Conservation (phyloP, 2,797 vertebrate genomes). For the Sebastes kiyomatsui region DNA sequence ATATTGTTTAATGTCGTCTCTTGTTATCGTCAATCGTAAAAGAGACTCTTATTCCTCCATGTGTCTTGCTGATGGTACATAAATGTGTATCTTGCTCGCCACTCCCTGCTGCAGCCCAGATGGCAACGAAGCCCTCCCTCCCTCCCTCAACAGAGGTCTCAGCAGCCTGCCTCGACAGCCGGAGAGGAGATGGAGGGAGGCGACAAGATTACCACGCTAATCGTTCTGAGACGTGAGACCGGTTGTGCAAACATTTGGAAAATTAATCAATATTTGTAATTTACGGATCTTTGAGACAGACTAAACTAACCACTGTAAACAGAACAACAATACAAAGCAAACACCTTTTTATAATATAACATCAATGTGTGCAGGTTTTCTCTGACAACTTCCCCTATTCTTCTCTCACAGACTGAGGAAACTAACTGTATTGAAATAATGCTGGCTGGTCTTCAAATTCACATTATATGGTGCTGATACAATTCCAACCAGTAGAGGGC, state of each 20-base stretch:
- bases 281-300: neutral
- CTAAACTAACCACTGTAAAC: neutral
- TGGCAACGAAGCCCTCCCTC: conserved; percentile 58
- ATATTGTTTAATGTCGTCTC: neutral
- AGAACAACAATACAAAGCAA: neutral
- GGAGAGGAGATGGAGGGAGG: conserved; percentile 51
- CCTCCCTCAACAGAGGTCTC: conserved; percentile 53
- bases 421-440: neutral
- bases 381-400: neutral
- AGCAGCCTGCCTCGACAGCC: conserved; percentile 63
- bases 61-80: conserved; percentile 3
- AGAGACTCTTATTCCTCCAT: neutral
- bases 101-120: conserved; percentile 72
- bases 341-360: neutral
- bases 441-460: neutral
- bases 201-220: conserved; percentile 50
- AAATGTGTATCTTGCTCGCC: conserved; percentile 26
- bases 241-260: conserved; percentile 18
- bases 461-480: neutral
- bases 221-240: conserved; percentile 28
- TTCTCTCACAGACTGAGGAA: neutral
- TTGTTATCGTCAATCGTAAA: neutral
- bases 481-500: conserved; percentile 65
- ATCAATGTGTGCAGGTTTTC: neutral
- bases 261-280: conserved; percentile 23